phyloP scores from a whole-genome alignment of 35 echinoderm and acorn worm genomes.

The Diadema setosum region DNA sequence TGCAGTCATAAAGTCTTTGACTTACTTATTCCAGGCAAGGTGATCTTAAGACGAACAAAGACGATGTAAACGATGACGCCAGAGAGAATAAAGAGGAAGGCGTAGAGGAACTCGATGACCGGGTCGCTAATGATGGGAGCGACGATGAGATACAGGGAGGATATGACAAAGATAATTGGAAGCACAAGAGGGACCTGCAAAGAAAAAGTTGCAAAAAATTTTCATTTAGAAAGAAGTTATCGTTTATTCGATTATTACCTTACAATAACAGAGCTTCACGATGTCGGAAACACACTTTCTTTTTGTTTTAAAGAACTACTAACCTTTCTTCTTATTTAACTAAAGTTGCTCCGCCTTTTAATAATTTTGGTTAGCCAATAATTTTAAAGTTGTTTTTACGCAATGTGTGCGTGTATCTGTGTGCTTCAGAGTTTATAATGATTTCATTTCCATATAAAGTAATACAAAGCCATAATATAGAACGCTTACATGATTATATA shows the following conservation, averaged over 20 bases:
- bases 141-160: slow-evolving; percentile 80
- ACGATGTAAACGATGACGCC: slow-evolving; percentile 79
- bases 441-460: too few species aligned
- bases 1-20: not conserved
- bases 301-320: not conserved
- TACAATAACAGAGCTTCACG: not conserved
- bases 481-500: too few species aligned
- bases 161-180: slow-evolving; percentile 70
- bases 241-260: not conserved
- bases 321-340: not conserved
- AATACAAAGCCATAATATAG: too few species aligned
- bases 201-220: not conserved
- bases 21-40: slow-evolving; percentile 74
- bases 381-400: too few species aligned
- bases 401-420: too few species aligned
- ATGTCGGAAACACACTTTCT: not conserved
- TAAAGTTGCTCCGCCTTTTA: not conserved
- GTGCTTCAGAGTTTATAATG: too few species aligned
- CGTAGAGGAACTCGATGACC: slow-evolving; percentile 74
- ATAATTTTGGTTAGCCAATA: not conserved
- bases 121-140: slow-evolving; percentile 89
- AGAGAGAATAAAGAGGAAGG: slow-evolving; percentile 79
- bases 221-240: not conserved
- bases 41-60: slow-evolving; percentile 59
- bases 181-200: slow-evolving; percentile 71